Percentiles rank a stretch among this genome's conserved stretches.
Evolutionary conservation across 2,113 vertebrate genomes (phyloP).

Genomic region (Phyllopteryx taeniolatus): DNA sequence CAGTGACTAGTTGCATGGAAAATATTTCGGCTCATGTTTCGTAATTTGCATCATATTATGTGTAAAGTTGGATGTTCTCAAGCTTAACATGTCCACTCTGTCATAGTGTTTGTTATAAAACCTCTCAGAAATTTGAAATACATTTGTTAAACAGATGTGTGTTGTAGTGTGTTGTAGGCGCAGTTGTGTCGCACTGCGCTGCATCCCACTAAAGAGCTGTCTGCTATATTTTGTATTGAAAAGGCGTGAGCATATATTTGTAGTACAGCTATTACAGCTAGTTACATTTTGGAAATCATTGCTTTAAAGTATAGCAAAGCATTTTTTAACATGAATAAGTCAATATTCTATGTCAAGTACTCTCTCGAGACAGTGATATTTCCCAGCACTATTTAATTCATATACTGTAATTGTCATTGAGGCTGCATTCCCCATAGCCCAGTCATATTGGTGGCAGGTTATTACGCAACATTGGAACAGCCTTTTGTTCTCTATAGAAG

Average conservation of each 20-base stretch:
- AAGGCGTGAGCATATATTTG: neutral
- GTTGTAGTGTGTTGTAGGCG: too few relatives aligned
- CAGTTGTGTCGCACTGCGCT: too few relatives aligned
- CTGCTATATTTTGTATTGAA: neutral
- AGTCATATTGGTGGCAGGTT: slow-evolving; percentile 51
- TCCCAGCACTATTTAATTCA: slow-evolving; percentile 31
- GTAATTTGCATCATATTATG: too few relatives aligned
- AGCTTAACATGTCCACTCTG: too few relatives aligned
- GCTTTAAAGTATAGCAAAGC: neutral
- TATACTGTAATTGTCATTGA: slow-evolving; percentile 35
- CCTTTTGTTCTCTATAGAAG: slow-evolving; percentile 44
- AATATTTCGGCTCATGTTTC: too few relatives aligned
- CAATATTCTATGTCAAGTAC: neutral
- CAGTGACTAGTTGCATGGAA: too few relatives aligned
- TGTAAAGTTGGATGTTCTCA: too few relatives aligned
- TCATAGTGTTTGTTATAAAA: too few relatives aligned
- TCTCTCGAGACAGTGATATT: slow-evolving; percentile 15
- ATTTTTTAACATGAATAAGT: neutral
- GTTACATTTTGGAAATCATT: too few relatives aligned
- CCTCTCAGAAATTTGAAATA: too few relatives aligned
- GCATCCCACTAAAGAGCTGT: too few relatives aligned
- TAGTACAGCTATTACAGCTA: neutral
- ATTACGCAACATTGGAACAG: slow-evolving; percentile 40
- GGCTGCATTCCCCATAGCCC: slow-evolving; percentile 28
- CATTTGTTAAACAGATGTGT: too few relatives aligned